phyloP scores from a whole-genome alignment of 2,113 vertebrate genomes.

The Osmerus mordax region DNA sequence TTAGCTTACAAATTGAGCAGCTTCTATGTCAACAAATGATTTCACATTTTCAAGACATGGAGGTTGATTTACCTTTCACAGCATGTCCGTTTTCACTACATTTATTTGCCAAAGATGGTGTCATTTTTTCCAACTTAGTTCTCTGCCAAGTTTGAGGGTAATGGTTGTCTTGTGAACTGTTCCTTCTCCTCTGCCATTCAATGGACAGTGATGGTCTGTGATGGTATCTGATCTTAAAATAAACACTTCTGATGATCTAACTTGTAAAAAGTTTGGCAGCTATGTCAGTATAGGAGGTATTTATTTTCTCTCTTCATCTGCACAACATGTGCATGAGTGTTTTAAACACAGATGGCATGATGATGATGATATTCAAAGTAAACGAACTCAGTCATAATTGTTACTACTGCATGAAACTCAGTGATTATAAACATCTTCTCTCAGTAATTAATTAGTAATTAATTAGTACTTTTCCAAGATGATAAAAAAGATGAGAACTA shows the following conservation, averaged over 20 bases:
- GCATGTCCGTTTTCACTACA: conserved; percentile 5
- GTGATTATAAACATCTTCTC: neutral
- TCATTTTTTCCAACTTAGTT: neutral
- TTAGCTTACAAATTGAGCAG: conserved; percentile 10
- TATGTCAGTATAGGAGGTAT: too few relatives aligned
- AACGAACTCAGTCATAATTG: neutral
- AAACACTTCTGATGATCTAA: too few relatives aligned
- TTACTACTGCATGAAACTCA: neutral
- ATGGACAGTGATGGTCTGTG: neutral
- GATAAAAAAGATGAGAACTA: neutral
- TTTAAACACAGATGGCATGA: too few relatives aligned
- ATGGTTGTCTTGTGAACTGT: neutral
- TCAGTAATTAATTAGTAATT: neutral
- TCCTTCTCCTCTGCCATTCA: neutral
- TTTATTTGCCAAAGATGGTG: conserved; percentile 7
- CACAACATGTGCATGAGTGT: neutral
- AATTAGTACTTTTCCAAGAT: neutral
- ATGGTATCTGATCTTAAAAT: neutral
- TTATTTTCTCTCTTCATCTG: neutral
- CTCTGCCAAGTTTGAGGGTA: neutral
- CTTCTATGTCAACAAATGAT: conserved; percentile 38
- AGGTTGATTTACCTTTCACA: neutral
- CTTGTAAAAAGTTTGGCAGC: too few relatives aligned
- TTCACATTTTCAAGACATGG: conserved; percentile 18
- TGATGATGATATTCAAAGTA: neutral